Base-by-base conservation (phyloP, 2,113 vertebrate genomes). In the Corydoras sp. region DNA sequence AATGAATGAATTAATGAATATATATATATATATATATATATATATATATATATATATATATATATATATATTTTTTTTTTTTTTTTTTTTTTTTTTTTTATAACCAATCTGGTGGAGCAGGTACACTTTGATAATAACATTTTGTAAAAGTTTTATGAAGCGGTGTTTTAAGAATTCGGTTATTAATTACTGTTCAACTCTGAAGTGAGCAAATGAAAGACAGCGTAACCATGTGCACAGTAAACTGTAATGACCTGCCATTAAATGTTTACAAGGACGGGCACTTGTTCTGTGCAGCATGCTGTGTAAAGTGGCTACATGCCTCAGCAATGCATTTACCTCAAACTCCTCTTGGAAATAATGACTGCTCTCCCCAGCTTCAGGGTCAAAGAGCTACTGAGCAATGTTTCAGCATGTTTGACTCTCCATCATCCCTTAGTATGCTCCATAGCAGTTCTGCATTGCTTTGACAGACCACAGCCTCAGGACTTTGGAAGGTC, bases 181-280 rank as follows among this genome's bases (percentile, higher is more conserved):
- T 5, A 43, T 43, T 43, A 43, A 43, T 43, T 43, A 8, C 35
- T 43, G 35, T 43, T 43, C 35, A 4, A 43, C 6, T 65, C 9
- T 29, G 13, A 66, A 35, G 5, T 10, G 43, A 54, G 50, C 29
- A 58, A 54, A 71, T 24, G 60, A 62, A 51, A 43, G 29, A 32
- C n/a, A 24, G 5, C 9, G 14, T n/a, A 35, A 49, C 35, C n/a
- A 43, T 29, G 30, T 10, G 4, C 58, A 32, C 9, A 53, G 14
- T 61, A 32, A 51, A 56, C 43, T 59, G 62, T 71, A 24, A 51
- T 55, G 24, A 14, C 29, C 50, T 67, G 43, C 55, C 55, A 30
- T 56, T 71, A 3, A 30, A 56, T 63, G 49, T 71, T 62, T 71
- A 53, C 49, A 69, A 71, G 68, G 68, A 54, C 68, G 18, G 4